Evolutionary conservation across 2,797 vertebrate species (phyloP).

Genomic region (Echiichthys vipera): DNA sequence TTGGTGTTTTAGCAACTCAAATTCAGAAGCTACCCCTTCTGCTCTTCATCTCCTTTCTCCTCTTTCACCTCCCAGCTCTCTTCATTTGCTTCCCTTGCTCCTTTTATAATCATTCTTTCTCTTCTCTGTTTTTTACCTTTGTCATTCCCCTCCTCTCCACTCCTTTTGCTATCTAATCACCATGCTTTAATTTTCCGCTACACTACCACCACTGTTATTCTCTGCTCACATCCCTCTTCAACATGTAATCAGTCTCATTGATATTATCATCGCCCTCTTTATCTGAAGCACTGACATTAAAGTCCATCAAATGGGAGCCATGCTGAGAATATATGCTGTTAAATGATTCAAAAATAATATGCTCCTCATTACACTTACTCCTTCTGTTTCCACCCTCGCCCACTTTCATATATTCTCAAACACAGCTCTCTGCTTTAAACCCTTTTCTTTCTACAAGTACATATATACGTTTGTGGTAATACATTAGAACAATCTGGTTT

Average conservation of each 20-base stretch:
- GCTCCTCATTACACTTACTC: background rate
- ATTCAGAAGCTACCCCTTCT: background rate
- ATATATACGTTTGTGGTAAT: no score
- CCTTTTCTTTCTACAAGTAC: background rate
- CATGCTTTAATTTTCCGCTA: conserved; percentile 26
- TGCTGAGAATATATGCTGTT: conserved; percentile 42
- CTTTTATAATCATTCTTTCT: background rate
- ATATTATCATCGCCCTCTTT: conserved; percentile 28
- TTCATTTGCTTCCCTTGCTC: background rate
- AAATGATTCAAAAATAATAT: conserved; percentile 63
- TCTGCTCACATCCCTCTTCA: conserved; percentile 18
- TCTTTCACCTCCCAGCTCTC: background rate
- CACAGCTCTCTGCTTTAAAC: background rate
- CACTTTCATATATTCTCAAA: background rate
- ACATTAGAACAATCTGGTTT: no score
- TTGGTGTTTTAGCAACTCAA: background rate
- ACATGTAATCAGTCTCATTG: conserved; percentile 42
- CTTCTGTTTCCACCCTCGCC: background rate
- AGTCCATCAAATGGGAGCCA: conserved; percentile 33
- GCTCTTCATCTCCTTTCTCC: background rate
- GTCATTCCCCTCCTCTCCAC: background rate
- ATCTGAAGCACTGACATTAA: conserved; percentile 38
- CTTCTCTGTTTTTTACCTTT: background rate
- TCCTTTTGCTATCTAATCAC: background rate
- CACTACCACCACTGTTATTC: conserved; percentile 19